Evolutionary conservation across 2,113 vertebrate species (phyloP).

Genomic region (Lagopus leucura): DNA sequence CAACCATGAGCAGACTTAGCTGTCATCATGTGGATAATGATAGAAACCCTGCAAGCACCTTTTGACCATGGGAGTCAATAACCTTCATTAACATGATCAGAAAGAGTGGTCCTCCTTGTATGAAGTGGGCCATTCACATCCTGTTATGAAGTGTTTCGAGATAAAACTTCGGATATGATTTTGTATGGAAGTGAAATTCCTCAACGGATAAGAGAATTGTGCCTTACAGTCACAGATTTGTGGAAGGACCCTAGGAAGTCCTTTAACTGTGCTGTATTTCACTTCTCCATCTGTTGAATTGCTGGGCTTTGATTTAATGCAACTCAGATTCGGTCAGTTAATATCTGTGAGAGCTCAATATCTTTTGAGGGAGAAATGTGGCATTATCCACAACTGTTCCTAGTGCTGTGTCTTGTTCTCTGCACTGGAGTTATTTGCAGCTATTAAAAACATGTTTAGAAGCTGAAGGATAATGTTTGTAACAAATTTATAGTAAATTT

Average conservation of each 20-base stretch:
- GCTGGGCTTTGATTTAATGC: neutral
- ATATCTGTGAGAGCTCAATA: neutral
- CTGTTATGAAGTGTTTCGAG: neutral
- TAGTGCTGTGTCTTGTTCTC: neutral
- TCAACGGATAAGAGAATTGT: neutral
- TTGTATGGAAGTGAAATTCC: neutral
- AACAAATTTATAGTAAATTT: neutral
- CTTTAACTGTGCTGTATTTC: neutral
- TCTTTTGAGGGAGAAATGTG: neutral
- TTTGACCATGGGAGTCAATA: neutral
- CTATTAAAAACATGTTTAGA: neutral
- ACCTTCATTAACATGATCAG: neutral
- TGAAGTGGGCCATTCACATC: neutral
- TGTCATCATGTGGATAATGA: neutral
- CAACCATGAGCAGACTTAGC: neutral
- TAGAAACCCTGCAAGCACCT: neutral
- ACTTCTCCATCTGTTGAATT: neutral
- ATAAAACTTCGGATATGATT: neutral
- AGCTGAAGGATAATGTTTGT: neutral
- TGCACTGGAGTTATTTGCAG: neutral
- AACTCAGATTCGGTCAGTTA: neutral
- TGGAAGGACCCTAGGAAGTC: neutral
- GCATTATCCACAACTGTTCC: neutral
- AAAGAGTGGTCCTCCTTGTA: neutral
- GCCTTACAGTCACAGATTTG: neutral